phyloP scores from a whole-genome alignment of 2,797 vertebrate genomes.

The Pyrocephalus nanus region DNA sequence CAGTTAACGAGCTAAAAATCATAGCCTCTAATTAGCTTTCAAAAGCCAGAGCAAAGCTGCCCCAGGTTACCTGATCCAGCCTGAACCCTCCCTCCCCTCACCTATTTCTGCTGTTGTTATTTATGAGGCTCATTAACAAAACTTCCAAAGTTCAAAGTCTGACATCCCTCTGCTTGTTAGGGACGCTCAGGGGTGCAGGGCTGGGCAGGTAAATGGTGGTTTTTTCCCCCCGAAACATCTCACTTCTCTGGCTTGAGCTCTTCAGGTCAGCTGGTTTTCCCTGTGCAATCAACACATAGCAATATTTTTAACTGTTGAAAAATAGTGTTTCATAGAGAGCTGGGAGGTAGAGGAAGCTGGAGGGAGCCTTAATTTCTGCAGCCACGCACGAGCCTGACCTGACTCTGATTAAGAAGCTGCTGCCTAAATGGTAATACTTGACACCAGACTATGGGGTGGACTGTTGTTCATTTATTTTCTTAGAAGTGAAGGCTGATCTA shows the following conservation, averaged over 20 bases:
- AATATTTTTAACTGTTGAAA: not conserved
- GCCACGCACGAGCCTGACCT: not conserved
- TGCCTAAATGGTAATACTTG: not conserved
- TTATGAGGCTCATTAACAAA: slow-evolving; percentile 14
- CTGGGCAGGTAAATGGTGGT: not conserved
- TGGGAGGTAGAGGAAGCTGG: not conserved
- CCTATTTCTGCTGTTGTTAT: not conserved
- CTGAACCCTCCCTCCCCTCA: not conserved
- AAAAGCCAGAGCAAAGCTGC: fast-evolving
- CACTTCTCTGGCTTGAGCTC: not conserved
- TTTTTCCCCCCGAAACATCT: not conserved
- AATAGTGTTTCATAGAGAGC: not conserved
- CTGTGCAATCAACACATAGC: fast-evolving
- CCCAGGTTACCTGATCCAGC: fast-evolving
- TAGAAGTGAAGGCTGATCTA: not conserved
- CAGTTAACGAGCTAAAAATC: fast-evolving
- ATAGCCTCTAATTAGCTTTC: fast-evolving
- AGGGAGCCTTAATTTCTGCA: not conserved
- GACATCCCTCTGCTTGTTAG: not conserved
- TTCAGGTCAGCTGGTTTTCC: not conserved
- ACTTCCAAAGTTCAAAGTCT: not conserved
- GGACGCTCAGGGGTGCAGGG: not conserved
- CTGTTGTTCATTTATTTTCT: not conserved
- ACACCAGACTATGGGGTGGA: not conserved
- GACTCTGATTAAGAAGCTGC: not conserved